Base-by-base conservation (phyloP, 2,113 vertebrate species). In the Tragulus kanchil region DNA sequence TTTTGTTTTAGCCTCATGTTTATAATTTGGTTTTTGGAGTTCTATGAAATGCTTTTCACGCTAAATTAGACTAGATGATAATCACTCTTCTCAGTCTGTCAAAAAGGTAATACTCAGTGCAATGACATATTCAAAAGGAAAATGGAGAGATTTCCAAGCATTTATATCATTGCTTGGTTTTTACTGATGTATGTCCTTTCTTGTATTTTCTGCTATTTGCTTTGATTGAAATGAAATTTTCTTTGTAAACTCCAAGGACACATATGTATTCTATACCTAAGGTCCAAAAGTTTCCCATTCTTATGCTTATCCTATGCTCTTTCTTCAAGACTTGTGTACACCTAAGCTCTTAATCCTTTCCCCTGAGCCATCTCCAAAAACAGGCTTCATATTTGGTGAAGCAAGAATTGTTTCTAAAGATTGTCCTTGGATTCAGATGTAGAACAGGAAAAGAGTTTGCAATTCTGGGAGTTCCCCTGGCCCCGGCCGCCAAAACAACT, bases 281-380 rank as follows among this genome's bases (percentile, higher is more conserved):
- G 42, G 48, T 69, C 77, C 67, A 92, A 83, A 92, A 90, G 50
- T 94, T 94, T 96, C 94, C 93, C 65, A 64, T 96, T 96, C 71
- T 64, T 81, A n/a, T 61, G 79, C 87, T 97, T 71, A 81, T 75
- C 59, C 56, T 92, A 36, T 90, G 87, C 85, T 97, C 6, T 96
- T 94, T 93, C 92, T 98, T 96, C 61, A 97, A 54, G 81, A 75
- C 84, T 96, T 97, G 92, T 93, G 97, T 97, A 98, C 97, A 98
- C 94, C 98, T 98, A 97, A 98, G 96, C 98, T 98, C 92, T 98
- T 98, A 98, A 98, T 98, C 98, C 97, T 97, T 97, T 96, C 88
- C 96, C 96, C 87, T 95, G 97, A 98, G 96, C 92, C 90, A 95
- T 97, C 96, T 98, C 97, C 97, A 98, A 96, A 97, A 97, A 94